Percentiles rank a stretch among this genome's conserved stretches.
Conservation (phyloP, 2,797 vertebrate species). For the Schizopygopsis pylzovi region DNA sequence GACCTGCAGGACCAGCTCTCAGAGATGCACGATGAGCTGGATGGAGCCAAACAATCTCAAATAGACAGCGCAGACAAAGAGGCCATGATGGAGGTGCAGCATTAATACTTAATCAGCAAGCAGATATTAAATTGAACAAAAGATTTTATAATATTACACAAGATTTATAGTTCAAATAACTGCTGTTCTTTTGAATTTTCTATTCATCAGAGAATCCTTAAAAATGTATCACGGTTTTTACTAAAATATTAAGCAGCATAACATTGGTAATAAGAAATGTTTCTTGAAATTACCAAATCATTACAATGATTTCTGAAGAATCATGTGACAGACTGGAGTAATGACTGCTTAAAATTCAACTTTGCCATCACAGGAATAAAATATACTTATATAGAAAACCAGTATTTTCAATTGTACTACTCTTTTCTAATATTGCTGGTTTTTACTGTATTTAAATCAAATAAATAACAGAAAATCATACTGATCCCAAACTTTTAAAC, state of each 20-base stretch:
- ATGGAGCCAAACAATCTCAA: conserved; percentile 82
- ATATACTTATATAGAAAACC: not conserved
- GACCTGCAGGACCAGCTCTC: conserved; percentile 98
- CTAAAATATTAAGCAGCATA: not conserved
- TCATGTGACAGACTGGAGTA: not conserved
- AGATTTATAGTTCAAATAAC: not conserved
- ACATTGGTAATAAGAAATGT: not conserved
- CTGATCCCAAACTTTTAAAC: no score
- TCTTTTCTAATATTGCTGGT: not conserved
- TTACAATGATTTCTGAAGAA: not conserved
- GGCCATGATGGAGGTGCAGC: conserved; percentile 84
- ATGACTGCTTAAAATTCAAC: not conserved
- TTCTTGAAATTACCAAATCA: not conserved
- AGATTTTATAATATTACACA: not conserved
- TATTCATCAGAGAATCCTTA: not conserved
- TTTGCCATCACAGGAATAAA: not conserved
- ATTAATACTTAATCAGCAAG: not conserved
- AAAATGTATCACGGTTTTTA: not conserved
- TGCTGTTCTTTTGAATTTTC: not conserved
- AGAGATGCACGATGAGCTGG: conserved; percentile 97
- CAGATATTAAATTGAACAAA: not conserved
- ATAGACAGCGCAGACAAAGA: conserved; percentile 84
- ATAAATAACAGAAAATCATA: no score
- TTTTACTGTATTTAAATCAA: not conserved
- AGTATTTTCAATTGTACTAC: not conserved